A percentile compares a stretch with the other conserved stretches of the same genome.
phyloP scores from a whole-genome alignment of 1,140 invertebrate genomes.

The Trichonephila clavata region DNA sequence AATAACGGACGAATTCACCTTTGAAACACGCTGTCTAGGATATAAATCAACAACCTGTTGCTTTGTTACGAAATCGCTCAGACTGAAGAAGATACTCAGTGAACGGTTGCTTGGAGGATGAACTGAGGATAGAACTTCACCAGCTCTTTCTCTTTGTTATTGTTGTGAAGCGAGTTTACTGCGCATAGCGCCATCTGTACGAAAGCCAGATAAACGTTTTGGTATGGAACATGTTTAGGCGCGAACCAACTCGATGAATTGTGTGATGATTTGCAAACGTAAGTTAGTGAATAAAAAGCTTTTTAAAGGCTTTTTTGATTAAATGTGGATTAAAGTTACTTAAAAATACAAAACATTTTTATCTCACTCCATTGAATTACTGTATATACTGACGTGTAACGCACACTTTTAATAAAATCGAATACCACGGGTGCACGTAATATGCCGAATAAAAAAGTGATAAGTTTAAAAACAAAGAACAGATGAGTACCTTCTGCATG shows the following conservation, averaged over 20 bases:
- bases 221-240: not conserved
- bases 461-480: no score
- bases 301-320: no score
- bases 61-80: constrained; percentile 13
- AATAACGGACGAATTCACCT: not conserved
- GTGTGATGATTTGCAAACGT: no score
- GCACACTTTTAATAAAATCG: no score
- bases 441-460: no score
- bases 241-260: not conserved
- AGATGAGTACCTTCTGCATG: no score
- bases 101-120: constrained; percentile 4
- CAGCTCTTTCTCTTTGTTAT: not conserved
- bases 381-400: no score
- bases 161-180: not conserved
- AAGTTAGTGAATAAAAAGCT: no score
- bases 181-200: not conserved
- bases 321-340: no score
- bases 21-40: not conserved
- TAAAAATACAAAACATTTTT: no score
- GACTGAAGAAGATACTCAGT: not conserved
- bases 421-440: no score
- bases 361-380: no score
- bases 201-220: not conserved
- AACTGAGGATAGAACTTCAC: not conserved
- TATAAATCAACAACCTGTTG: constrained; percentile 36